Base-by-base conservation (phyloP, 2,797 vertebrate species). In the Tapera naevia region DNA sequence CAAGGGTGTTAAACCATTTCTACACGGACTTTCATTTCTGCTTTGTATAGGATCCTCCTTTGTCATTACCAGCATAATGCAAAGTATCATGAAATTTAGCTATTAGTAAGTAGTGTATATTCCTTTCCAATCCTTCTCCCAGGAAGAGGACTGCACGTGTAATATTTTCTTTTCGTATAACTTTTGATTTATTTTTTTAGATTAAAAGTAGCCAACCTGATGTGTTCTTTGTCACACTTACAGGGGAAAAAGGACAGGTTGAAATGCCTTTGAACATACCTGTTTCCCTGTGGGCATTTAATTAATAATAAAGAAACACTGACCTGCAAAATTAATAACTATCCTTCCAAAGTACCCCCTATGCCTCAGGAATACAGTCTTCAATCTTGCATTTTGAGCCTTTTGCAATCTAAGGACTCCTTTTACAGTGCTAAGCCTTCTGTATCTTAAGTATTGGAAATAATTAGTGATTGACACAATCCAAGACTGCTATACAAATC, bases 371-470 rank as follows among this genome's bases (percentile, higher is more conserved):
- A 78, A 83, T 25, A 54, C 4, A 56, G 37, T 86, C 89, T 83
- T 74, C 67, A 73, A 46, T 30, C 46, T 61, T 46, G 11, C 16
- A 17, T 17, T 76, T 48, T 66, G 18, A 88, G n/a, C 15, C 46
- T 76, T 93, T 73, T 80, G 48, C 61, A 53, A 48, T 39, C 35
- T 60, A 81, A 85, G 35, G 39, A 60, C 5, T 84, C 50, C 22
- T 56, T 81, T 76, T 46, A 66, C 24, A 66, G 18, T 27, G 32
- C 37, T 82, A 85, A 65, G 24, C 24, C 13, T 24, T 32, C 7
- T 25, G 14, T 35, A 66, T 28, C 51, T 58, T 80, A 90, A 88
- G 35, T 14, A 62, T 22, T 80, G 53, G 57, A 93, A 94, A 54
- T 35, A 90, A 58, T 2, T 33, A 66, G 21, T 19, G 11, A 69